Evolutionary conservation across 2,888 invertebrate species (phyloP), one percentile per base, ranked within the genome.

Genomic region (Omphaloscelis lunosa): DNA sequence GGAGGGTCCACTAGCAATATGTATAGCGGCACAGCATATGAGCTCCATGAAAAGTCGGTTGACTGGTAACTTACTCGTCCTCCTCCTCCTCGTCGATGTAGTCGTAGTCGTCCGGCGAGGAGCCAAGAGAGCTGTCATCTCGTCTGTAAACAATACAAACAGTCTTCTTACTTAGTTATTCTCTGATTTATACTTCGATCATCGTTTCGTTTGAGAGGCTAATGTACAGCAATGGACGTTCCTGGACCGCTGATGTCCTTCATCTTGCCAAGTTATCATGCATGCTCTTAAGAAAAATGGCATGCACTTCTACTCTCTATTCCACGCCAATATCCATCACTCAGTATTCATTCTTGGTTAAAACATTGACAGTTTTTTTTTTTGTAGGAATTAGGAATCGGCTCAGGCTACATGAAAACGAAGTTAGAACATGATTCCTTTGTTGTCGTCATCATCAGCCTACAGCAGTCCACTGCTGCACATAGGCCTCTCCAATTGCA

Each of bases 81-180:
- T 85, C 76, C 87, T 89, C 89, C 90, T 86, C 89, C 78, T 75
- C 78, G 58, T 75, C 78, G 89, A 82, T 85, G 87, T 89, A 90
- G 88, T 89, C 91, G 89, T 80, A 45, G 88, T 89, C 88, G 74
- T 72, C 78, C 80, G 82, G 76, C 27, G 88, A 75, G 77, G 82
- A 77, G 77, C 34, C 34, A 45, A 87, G 76, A 75, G 72, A 88
- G 90, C 90, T 88, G 82, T 84, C 59, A 90, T 92, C 86, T 94
- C 94, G 80, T 80, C 94, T 94, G 87, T 4, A 86, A 90, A 74
- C 34, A 81, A 86, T 76, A 71, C 27, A 81, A 75, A 78, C 23
- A 65, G 20, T 11, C n/a, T 58, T 75, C 17, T 56, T 62, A 51
- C 20, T 45, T 29, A 41, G 39, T 74, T 48, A 59, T 59, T 48